Evolutionary conservation across 2,797 vertebrate genomes (phyloP), one percentile per base, ranked within the genome.

Genomic region (Lagorchestes hirsutus): DNA sequence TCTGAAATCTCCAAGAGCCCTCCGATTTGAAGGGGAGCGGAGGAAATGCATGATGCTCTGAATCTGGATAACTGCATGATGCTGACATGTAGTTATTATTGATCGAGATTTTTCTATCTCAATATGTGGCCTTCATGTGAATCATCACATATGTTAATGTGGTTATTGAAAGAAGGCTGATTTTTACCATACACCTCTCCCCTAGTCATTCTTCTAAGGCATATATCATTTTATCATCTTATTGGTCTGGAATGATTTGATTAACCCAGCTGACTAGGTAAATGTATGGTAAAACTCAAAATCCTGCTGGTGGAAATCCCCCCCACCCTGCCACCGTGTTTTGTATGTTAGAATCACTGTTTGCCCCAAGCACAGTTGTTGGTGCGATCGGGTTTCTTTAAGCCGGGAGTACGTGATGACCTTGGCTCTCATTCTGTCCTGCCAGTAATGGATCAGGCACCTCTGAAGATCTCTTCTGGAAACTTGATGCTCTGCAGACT

Each of bases 381-480:
- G 99, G 97, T 98, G 98, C 98, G 98, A 87, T 98, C 98, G 97
- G 98, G 98, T 98, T 98, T 93, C 94, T 92, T 92, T 92, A 93
- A 96, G 90, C 97, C 54, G 28, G n/a, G 58, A 97, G 91, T 91
- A 93, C 16, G 54, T 94, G 96, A n/a, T 99, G 97, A 99, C 97
- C 97, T 95, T 87, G 87, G 46, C 98, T 98, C 96, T 98, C 98
- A 96, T 52, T 98, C 98, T 98, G 93, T 98, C 97, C 99, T 98
- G 97, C 95, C 98, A 99, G 99, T 98, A 99, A 99, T 10, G 99
- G 99, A 97, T 99, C 99, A 55, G 99, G 99, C 74, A 99, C 99
- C 0, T 99, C 99, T 0, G 99, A 99, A 98, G 99, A 99, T 97
- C 99, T 99, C 96, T 99, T 99, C 98, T 99, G 99, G 99, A 99